phyloP scores from a whole-genome alignment of 2,888 invertebrate species.

The Zygogramma bicolorata region DNA sequence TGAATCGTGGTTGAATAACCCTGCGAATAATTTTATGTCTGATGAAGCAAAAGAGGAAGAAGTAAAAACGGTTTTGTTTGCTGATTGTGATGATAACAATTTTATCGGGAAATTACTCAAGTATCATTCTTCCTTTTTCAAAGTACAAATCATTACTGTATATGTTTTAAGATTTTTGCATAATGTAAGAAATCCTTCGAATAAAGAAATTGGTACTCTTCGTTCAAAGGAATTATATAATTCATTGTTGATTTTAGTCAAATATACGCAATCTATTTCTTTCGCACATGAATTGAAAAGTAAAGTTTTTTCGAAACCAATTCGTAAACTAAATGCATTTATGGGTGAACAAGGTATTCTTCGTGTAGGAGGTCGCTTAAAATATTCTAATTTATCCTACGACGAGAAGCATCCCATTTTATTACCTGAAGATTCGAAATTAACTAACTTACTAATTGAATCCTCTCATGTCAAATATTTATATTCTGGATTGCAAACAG shows the following conservation, averaged over 20 bases:
- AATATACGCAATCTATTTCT: not conserved
- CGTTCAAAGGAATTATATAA: not conserved
- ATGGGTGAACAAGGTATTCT: not conserved
- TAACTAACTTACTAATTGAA: no score
- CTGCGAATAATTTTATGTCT: not conserved
- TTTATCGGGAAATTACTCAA: not conserved
- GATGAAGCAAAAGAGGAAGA: not conserved
- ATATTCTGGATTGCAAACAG: no score
- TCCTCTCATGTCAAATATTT: no score
- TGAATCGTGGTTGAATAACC: not conserved
- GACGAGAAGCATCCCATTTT: not conserved
- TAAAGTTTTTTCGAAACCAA: not conserved
- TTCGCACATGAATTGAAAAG: not conserved
- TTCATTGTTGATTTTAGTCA: not conserved
- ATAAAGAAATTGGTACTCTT: not conserved
- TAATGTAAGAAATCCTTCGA: not conserved
- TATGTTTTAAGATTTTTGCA: not conserved
- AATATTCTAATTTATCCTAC: not conserved
- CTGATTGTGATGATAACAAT: not conserved
- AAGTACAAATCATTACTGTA: not conserved
- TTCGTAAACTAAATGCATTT: not conserved
- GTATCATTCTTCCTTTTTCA: not conserved
- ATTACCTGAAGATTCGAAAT: no score
- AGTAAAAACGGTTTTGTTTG: not conserved
- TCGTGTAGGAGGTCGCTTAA: constrained; percentile 18